Evolutionary conservation across 1,140 invertebrate species (phyloP), one percentile per base, ranked within the genome.

Genomic region (Drosophila lowei): DNA sequence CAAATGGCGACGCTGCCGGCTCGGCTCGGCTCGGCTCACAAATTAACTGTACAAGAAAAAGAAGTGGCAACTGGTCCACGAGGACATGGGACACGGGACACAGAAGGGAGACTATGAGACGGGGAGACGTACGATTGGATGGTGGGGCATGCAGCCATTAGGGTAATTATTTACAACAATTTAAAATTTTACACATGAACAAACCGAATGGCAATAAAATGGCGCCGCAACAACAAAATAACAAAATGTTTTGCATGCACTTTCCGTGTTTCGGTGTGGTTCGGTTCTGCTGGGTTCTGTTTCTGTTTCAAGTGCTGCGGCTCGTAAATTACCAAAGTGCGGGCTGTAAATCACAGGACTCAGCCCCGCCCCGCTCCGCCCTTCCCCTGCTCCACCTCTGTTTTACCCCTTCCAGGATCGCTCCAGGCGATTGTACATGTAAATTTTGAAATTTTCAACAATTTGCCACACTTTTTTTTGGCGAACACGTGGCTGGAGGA

Each of bases 161-260:
- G 81, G 78, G 83, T 86, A 88, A 86, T 88, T 88, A 83, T 86
- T 88, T 81, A 83, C 81, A 88, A 88, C 83, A 86, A 88, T 86
- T 86, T 78, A 59, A 86, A 83, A 86, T 86, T 88, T 88, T 88
- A 88, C 81, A 86, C 81, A 86, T 86, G 78, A 78, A 72, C 74
- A 75, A 57, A 57, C 71, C 16, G 65, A 53, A 75, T 77, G 48
- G 88, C 81, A 85, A 80, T 75, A 81, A 80, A 74, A 80, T 66
- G 62, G 47, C 59, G 56, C 62, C 72, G 34, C 34, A 38, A 38
- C 34, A 38, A 38, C 34, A 38, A 38, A 38, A 38, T 38, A 13
- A 73, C 70, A 83, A 66, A 83, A 78, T 80, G 73, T 86, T 86
- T 71, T 71, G 59, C 76, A 79, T 85, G 77, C 81, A 86, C 52